Base-by-base conservation (phyloP, 2,113 vertebrate species). In the Apistogramma diplotaenia region DNA sequence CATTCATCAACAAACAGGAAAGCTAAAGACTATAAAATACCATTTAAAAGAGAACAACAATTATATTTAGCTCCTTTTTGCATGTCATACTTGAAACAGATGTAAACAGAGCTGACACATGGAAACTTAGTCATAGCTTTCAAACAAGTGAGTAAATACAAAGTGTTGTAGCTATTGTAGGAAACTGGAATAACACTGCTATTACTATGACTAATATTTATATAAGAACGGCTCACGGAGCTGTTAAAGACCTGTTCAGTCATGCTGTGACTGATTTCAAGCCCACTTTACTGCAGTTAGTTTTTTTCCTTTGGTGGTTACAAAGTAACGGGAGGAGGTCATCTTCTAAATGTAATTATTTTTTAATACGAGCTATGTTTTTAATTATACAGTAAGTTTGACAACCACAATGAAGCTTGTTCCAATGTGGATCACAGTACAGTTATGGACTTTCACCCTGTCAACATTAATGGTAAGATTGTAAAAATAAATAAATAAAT, bases 381-480 rank as follows among this genome's bases (percentile, higher is more conserved):
- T 1, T 21, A 4, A 40, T 67, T 0, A 8, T 1, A 2, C 13
- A 46, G 21, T 15, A 46, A 3, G 15, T 27, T 65, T 46, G 61
- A 5, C 40, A 43, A 9, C 2, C 8, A 18, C 4, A 0, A 46
- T 25, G 21, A 46, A 65, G 43, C 25, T 0, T 6, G 18, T 65
- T 65, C 8, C 3, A 11, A 4, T 43, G 61, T 65, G 21, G 13
- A 25, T 65, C 61, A 25, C 40, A 65, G 4, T 23, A 0, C 21
- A 65, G 35, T 25, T 25, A 8, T 43, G 13, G 0, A 40, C 0
- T 25, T 62, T 3, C 60, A 40, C 60, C 60, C 0, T 62, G n/a
- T 65, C 0, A 65, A 65, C 23, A 65, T 43, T 65, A 65, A 65
- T 35, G 33, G 33, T 35, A 40, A 37, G 3, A 37, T 35, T 2